A percentile compares a stretch with the other conserved stretches of the same genome.
phyloP scores from a whole-genome alignment of 2,888 invertebrate genomes.

The Campopleginae sp. region DNA sequence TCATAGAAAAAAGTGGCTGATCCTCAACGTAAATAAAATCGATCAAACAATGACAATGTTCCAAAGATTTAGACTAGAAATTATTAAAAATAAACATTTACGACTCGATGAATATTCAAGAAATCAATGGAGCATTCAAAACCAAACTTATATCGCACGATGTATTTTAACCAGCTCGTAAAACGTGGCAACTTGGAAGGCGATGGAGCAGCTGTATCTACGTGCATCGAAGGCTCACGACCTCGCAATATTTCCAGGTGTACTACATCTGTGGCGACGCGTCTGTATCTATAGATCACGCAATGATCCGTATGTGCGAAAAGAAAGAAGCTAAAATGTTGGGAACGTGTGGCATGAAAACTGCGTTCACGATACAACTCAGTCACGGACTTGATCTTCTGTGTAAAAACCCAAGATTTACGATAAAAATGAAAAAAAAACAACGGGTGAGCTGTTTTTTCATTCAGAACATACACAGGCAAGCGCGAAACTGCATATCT shows the following conservation, averaged over 20 bases:
- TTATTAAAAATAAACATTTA: slow-evolving; percentile 20
- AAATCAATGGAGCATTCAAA: slow-evolving; percentile 49
- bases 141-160: slow-evolving; percentile 9
- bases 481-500: no score
- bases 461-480: no score
- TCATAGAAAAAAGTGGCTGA: background rate
- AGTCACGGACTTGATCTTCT: slow-evolving; percentile 34
- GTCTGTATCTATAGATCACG: background rate
- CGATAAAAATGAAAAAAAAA: background rate
- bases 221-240: slow-evolving; percentile 29
- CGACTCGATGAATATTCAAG: slow-evolving; percentile 31
- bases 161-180: slow-evolving; percentile 42
- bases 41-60: background rate
- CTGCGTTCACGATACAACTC: slow-evolving; percentile 10
- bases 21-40: background rate
- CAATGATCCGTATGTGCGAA: background rate
- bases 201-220: background rate
- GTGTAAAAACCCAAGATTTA: slow-evolving; percentile 24
- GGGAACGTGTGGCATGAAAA: background rate
- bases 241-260: slow-evolving; percentile 20
- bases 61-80: background rate
- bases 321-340: background rate
- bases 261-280: slow-evolving; percentile 12
- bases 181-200: slow-evolving; percentile 24
- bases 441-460: slow-evolving; percentile 63